Percentiles rank a stretch among this genome's conserved stretches.
These are phyloP conservation scores for Natrix natrix DNA, from an alignment of 2,797 vertebrate genomes.

Conservation along the genomic window DNA sequence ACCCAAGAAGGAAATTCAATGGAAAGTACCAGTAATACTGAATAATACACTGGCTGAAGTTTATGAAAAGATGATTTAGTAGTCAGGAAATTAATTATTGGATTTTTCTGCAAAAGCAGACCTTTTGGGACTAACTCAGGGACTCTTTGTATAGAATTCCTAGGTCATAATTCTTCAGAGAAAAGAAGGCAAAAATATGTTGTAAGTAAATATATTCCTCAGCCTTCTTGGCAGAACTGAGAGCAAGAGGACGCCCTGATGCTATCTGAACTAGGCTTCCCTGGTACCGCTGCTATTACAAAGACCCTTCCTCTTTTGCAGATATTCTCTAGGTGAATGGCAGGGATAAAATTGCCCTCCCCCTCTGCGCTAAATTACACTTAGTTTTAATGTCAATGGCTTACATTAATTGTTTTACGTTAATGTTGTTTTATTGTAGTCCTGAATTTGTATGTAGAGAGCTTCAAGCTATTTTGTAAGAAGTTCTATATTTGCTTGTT, in stretches of 20 bases:
- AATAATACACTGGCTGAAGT: conserved; percentile 47
- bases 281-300: neutral
- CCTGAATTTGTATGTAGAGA: neutral
- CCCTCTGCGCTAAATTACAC: neutral
- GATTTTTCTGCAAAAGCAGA: conserved; percentile 54
- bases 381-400: neutral
- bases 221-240: neutral
- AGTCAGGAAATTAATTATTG: conserved; percentile 60
- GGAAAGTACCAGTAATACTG: conserved; percentile 44
- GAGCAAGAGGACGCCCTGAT: neutral
- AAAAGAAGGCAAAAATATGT: neutral
- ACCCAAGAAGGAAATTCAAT: conserved; percentile 42
- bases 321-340: neutral
- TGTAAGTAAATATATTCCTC: neutral
- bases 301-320: neutral
- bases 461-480: neutral
- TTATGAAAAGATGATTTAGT: conserved; percentile 42
- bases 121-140: conserved; percentile 22
- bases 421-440: neutral
- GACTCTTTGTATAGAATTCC: conserved; percentile 20
- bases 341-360: neutral
- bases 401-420: neutral
- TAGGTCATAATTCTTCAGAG: neutral
- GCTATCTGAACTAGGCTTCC: neutral
- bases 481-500: neutral